Base-by-base conservation (phyloP, 2,113 vertebrate genomes). In the Pardalotus punctatus region DNA sequence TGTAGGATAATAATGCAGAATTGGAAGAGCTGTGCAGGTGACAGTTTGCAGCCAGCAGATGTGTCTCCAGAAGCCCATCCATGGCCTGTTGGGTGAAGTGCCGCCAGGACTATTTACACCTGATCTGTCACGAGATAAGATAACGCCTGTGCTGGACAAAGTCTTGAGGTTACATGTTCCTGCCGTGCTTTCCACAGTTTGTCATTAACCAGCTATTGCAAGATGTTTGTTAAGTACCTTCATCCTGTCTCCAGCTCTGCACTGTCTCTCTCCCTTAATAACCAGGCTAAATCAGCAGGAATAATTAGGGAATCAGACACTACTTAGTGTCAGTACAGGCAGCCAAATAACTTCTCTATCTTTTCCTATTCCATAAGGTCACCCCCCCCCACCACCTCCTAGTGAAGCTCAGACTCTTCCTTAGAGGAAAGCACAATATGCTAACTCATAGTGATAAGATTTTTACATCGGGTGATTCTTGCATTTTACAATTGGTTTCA, bases 181-280 rank as follows among this genome's bases (percentile, higher is more conserved):
- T 84, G 85, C 71, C 11, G 4, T 53, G 80, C 88, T 88, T 92
- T 92, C 85, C 53, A 69, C 82, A 81, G 93, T 96, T 97, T 78
- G 82, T 93, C 94, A 97, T 96, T 95, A 97, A 96, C 93, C 93
- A 95, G 93, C 92, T 92, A 88, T 91, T 92, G 96, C 94, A 97
- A 94, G 94, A 96, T 96, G 86, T 31, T 88, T 93, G 91, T 73
- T 93, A 94, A 97, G 82, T 72, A 92, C 90, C 82, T 97, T 83
- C 92, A 84, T 93, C 82, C 94, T 66, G 58, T 61, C 90, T 96
- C 95, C 80, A 84, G 90, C 85, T 92, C 96, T 94, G 80, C 40
- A 14, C 81, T 90, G 85, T 88, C 78, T 94, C 88, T 65, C 82
- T 94, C 42, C 67, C 79, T 95, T 94, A 95, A 96, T 93, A 96